These are phyloP conservation scores for Prionace glauca DNA, from an alignment of 2,797 vertebrate species.

Conservation along the genomic window DNA sequence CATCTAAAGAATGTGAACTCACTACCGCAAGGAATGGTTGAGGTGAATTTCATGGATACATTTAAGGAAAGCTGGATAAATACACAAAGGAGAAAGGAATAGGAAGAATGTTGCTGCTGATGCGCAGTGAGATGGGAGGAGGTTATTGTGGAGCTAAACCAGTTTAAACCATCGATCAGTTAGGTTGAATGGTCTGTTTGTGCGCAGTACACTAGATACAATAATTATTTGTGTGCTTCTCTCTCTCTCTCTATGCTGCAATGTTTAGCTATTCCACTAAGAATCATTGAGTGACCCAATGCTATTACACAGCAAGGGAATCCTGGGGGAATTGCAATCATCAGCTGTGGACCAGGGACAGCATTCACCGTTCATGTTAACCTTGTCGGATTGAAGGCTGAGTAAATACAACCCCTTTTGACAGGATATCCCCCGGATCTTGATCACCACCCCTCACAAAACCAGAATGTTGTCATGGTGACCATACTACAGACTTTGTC, in stretches of 20 bases:
- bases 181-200: not conserved
- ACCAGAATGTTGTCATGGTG: not conserved
- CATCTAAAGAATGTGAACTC: not conserved
- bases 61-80: not conserved
- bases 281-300: not conserved
- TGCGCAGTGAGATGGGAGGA: not conserved
- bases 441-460: not conserved
- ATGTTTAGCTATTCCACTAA: not conserved
- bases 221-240: not conserved
- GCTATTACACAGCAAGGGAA: not conserved
- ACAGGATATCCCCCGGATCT: not conserved
- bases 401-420: not conserved
- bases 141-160: not conserved
- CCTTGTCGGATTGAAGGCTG: not conserved
- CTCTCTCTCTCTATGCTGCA: not conserved
- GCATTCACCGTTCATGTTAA: not conserved
- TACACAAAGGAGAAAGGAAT: not conserved
- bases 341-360: not conserved
- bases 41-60: not conserved
- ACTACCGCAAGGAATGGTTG: not conserved
- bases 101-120: not conserved
- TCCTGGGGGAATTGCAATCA: not conserved
- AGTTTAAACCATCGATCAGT: not conserved
- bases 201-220: not conserved
- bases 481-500: not conserved